Percentiles rank a stretch among this genome's conserved stretches.
These are phyloP conservation scores for Agrilus biguttatus DNA, from an alignment of 2,888 invertebrate genomes.

Conservation along the genomic window DNA sequence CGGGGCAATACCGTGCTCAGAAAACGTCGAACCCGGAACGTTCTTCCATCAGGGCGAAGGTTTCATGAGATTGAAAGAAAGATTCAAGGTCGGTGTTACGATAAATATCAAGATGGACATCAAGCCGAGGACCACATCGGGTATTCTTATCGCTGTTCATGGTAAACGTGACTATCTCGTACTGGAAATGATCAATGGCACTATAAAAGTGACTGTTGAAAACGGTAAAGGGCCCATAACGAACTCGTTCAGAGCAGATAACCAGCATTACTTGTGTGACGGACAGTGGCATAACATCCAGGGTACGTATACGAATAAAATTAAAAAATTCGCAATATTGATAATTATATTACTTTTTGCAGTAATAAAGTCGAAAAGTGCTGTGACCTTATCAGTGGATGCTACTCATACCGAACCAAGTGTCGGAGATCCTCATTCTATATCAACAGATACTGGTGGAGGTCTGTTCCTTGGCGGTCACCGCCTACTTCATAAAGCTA, in stretches of 20 bases:
- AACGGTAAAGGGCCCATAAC: constrained; percentile 69
- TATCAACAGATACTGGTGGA: constrained; percentile 64
- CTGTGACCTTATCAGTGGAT: constrained; percentile 78
- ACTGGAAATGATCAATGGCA: constrained; percentile 77
- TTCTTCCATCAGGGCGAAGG: constrained; percentile 75
- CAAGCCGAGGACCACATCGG: constrained; percentile 70
- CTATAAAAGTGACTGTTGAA: constrained; percentile 68
- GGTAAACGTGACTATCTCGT: constrained; percentile 71
- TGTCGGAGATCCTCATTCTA: constrained; percentile 43
- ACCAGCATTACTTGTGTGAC: constrained; percentile 68
- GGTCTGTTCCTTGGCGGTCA: constrained; percentile 88
- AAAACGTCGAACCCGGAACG: constrained; percentile 63
- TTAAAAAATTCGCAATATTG: neutral
- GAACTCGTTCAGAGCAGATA: constrained; percentile 52
- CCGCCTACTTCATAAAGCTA: constrained; percentile 35
- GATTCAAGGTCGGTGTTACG: constrained; percentile 64
- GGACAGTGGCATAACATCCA: constrained; percentile 88
- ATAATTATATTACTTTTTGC: constrained; percentile 12
- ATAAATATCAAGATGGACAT: constrained; percentile 74
- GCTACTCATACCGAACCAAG: constrained; percentile 59
- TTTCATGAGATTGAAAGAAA: constrained; percentile 53
- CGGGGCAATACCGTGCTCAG: constrained; percentile 65
- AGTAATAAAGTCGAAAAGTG: constrained; percentile 82
- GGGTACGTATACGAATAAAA: constrained; percentile 32
- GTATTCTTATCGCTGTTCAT: constrained; percentile 75